Conservation (phyloP, 2,113 vertebrate genomes). For the Carassius carassius region DNA sequence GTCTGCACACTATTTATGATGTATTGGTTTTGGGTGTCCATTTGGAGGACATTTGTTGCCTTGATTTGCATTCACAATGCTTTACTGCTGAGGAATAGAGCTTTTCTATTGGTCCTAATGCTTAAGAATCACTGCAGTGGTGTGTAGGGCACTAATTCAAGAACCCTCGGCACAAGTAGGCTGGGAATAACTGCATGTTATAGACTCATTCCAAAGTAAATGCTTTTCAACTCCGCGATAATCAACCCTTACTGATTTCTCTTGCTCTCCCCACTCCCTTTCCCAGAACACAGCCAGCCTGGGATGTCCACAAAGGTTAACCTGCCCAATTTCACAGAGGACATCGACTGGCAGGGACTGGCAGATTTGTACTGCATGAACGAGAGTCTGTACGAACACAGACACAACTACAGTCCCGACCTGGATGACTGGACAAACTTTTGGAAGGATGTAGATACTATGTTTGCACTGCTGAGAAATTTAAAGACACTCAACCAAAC, state of each 20-base stretch:
- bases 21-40: slow-evolving; percentile 15
- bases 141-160: slow-evolving; percentile 53
- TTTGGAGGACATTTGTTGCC: slow-evolving; percentile 14
- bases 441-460: slow-evolving; percentile 97
- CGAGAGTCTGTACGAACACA: slow-evolving; percentile 83
- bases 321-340: slow-evolving; percentile 78
- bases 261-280: slow-evolving; percentile 44
- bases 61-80: slow-evolving; percentile 64
- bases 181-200: slow-evolving; percentile 71
- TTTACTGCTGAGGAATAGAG: slow-evolving; percentile 63
- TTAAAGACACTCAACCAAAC: slow-evolving; percentile 81
- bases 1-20: slow-evolving; percentile 46
- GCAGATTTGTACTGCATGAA: slow-evolving; percentile 88
- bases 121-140: slow-evolving; percentile 54
- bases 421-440: slow-evolving; percentile 91
- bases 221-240: slow-evolving; percentile 7
- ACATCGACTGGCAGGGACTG: slow-evolving; percentile 87
- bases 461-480: slow-evolving; percentile 94
- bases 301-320: slow-evolving; percentile 98
- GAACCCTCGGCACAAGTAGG: slow-evolving; percentile 37
- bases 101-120: slow-evolving; percentile 58
- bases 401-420: slow-evolving; percentile 86
- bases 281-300: slow-evolving; percentile 88
- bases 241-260: slow-evolving; percentile 34
- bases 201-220: slow-evolving; percentile 53